Conservation (phyloP, 1,140 invertebrate genomes). For the Berghia stephanieae region DNA sequence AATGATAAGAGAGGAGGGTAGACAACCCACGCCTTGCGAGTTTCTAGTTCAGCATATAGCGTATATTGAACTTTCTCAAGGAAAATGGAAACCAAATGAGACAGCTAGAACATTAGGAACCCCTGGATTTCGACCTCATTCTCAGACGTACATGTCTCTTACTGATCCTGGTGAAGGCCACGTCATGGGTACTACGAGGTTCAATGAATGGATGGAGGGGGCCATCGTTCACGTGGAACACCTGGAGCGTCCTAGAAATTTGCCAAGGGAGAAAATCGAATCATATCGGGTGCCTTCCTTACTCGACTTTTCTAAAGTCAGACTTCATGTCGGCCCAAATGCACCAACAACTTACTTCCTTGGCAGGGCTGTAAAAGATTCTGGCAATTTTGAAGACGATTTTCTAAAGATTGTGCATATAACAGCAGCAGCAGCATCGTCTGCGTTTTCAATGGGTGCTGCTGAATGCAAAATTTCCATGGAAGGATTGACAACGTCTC, state of each 20-base stretch:
- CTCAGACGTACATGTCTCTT: conserved; percentile 53
- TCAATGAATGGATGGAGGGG: conserved; percentile 48
- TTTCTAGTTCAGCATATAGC: conserved; percentile 46
- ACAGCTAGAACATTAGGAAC: conserved; percentile 37
- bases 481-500: conserved; percentile 45
- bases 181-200: conserved; percentile 48
- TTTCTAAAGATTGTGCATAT: conserved; percentile 47
- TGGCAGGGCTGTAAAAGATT: conserved; percentile 45
- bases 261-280: conserved; percentile 42
- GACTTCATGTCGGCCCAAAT: conserved; percentile 44
- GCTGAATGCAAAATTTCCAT: conserved; percentile 49
- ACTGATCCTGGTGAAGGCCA: conserved; percentile 53
- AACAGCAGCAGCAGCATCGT: conserved; percentile 43
- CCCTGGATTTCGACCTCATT: conserved; percentile 46
- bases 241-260: conserved; percentile 42
- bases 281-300: conserved; percentile 48
- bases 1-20: conserved; percentile 35
- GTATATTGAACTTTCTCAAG: conserved; percentile 40
- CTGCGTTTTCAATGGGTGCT: conserved; percentile 47
- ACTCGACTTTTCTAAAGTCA: conserved; percentile 45
- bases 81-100: conserved; percentile 30
- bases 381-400: conserved; percentile 48
- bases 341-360: conserved; percentile 50
- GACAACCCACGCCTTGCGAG: conserved; percentile 45
- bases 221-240: conserved; percentile 53